Base-by-base conservation (phyloP, 2,797 vertebrate species). In the Siniperca undulata region DNA sequence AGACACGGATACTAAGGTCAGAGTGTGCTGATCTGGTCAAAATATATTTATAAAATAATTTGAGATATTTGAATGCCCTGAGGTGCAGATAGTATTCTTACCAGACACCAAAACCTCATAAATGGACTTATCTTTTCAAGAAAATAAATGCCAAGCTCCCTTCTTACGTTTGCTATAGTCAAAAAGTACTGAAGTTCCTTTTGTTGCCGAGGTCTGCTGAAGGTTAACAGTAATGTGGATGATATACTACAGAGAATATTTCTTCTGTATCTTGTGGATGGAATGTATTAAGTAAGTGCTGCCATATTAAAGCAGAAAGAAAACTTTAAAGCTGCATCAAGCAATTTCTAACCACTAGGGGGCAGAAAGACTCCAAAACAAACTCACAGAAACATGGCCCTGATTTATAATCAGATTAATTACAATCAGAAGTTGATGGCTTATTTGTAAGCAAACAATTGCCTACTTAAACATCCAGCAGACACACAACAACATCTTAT, bases 231-330 rank as follows among this genome's bases (percentile, higher is more conserved):
- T 78, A 46, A 74, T 68, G 52, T 40, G 55, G 50, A 70, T 48
- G 40, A 68, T 70, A 68, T 70, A 53, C 16, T 53, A 69, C 16
- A 76, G 69, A 85, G 5, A 40, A 65, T 1, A 40, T 72, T 62
- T 70, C n/a, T 17, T 78, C 38, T 79, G 30, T n/a, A 70, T 75
- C 6, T 58, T 55, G 36, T 68, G 60, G 66, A 78, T 86, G 94
- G 94, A 95, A 94, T 95, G 93, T 92, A 79, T 87, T 44, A 42
- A 82, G 55, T 62, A 10, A 85, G 36, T 78, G 42, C 67, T 60
- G 77, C n/a, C 36, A 73, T 67, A 56, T 64, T 7, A 53, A 85
- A 83, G 61, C 58, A 67, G 36, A 77, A 53, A 71, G 38, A 74
- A 59, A 82, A 5, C 7, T 19, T 84, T 76, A 73, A 75, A 86